Evolutionary conservation across 2,888 invertebrate species (phyloP), one percentile per base, ranked within the genome.

Genomic region (Abrostola tripartita): DNA sequence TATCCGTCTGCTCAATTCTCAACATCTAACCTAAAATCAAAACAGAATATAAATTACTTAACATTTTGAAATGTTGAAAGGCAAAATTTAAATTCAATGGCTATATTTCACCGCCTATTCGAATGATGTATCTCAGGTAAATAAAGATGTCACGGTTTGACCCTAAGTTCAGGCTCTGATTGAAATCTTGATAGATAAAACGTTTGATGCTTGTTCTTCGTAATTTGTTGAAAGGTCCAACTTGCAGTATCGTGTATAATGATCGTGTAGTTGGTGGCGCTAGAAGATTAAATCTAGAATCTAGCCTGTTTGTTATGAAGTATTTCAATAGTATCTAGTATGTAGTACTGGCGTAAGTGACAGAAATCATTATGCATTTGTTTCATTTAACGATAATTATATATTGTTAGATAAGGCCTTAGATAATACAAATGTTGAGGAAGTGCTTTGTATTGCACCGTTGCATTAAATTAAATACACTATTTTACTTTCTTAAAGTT

Each of bases 171-270:
- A 77, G 61, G 8, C 65, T 38, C 73, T 68, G 80, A 78, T 80
- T 74, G 74, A 80, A 79, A 78, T 80, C 80, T 65, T 69, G 67
- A 74, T 67, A 63, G 74, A 65, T 72, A 72, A 62, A 69, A 74
- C 49, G 53, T 61, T 74, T 35, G 49, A 71, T 61, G 51, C 36
- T 65, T 38, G 71, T 58, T 71, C 41, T n/a, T 52, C 41, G 72
- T 76, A 61, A 72, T 72, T 76, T 71, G 57, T 60, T 52, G 47
- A 11, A 11, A 12, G 57, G 44, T 58, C 42, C 65, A 41, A 58
- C 52, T 71, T 50, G 60, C 36, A 14, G 7, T 42, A 41, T 41
- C 38, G 36, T 52, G 52, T 54, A 61, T 38, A 47, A 47, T 24
- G 44, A 5, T 47, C n/a, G 37, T 57, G 36, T 44, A 49, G 52